A percentile compares a stretch with the other conserved stretches of the same genome.
Evolutionary conservation across 2,888 invertebrate genomes (phyloP).

Genomic region (Fragum sueziense): DNA sequence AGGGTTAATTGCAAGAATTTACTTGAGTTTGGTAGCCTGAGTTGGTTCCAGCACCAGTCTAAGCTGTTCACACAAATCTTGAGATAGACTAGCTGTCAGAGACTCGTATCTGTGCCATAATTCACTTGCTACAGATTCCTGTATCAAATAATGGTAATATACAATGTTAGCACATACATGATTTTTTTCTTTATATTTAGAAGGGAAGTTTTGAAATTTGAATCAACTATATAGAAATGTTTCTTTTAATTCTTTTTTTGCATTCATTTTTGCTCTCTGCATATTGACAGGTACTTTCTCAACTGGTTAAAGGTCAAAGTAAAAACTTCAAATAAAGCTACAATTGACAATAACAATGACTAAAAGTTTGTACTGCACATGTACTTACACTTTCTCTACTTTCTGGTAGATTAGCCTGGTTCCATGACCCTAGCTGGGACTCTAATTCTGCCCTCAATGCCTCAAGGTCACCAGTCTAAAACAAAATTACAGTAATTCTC

Average conservation of each 20-base stretch:
- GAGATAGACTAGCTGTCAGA: slow-evolving; percentile 85
- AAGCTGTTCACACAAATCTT: slow-evolving; percentile 95
- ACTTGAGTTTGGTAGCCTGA: slow-evolving; percentile 92
- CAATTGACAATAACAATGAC: too few species aligned
- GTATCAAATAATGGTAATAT: too few species aligned
- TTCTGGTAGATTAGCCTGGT: slow-evolving; percentile 58
- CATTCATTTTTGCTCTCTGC: not conserved
- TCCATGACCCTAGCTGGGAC: slow-evolving; percentile 84
- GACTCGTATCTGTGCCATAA: slow-evolving; percentile 82
- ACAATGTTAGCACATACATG: not conserved
- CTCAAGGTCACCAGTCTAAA: slow-evolving; percentile 82
- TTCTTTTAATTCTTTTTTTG: not conserved
- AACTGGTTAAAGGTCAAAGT: too few species aligned
- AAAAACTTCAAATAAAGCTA: too few species aligned
- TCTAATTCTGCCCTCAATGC: slow-evolving; percentile 84
- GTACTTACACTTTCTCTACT: slow-evolving; percentile 75
- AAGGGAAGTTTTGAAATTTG: not conserved
- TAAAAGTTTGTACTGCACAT: too few species aligned
- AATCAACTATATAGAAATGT: not conserved
- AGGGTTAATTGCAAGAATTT: too few species aligned
- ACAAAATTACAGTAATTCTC: too few species aligned
- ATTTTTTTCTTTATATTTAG: not conserved
- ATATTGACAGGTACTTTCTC: too few species aligned
- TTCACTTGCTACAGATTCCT: slow-evolving; percentile 69
- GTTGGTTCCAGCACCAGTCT: slow-evolving; percentile 97